Evolutionary conservation across 2,888 invertebrate genomes (phyloP), one percentile per base, ranked within the genome.

Genomic region (Orchesellides sinensis): DNA sequence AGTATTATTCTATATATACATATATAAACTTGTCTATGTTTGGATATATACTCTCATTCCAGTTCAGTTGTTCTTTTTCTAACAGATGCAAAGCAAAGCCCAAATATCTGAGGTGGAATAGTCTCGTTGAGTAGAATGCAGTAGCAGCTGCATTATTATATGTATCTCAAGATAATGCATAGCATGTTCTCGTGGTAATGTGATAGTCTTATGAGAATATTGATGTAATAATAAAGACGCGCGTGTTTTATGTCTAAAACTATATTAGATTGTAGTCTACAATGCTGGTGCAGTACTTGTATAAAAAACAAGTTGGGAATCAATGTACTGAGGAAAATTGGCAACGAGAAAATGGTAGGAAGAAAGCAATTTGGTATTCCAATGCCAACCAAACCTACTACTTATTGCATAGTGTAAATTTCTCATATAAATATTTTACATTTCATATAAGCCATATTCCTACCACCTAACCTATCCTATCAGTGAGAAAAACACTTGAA

Each of bases 221-320:
- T 77, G 77, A 77, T 77, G 77, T 59, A 77, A 77, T 75, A 75
- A 75, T 75, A 68, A 77, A 69, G 68, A 68, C 61, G 77, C 69
- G 77, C 66, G 56, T 77, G 77, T 21, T 17, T 54, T 19, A 5
- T 66, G 59, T 56, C 45, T 19, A 77, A 59, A 75, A 59, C 40
- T n/a, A 27, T 19, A 69, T 49, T 69, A 45, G 27, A 61, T n/a
- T 61, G 61, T 32, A 61, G 29, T 47, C n/a, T n/a, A n/a, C n/a
- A n/a, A 35, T 4, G 14, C n/a, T 8, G 17, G 27, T 23, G 49
- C 25, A 49, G 49, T 47, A 47, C 63, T n/a, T n/a, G n/a, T n/a
- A n/a, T n/a, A n/a, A n/a, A n/a, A n/a, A n/a, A 65, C 52, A 65
- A 75, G 23, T 66, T 32, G 54, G n/a, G 35, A 66, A 32, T 35